A percentile compares a stretch with the other conserved stretches of the same genome.
Conservation (phyloP, 2,113 vertebrate species). For the Sphaerodactylus townsendi region DNA sequence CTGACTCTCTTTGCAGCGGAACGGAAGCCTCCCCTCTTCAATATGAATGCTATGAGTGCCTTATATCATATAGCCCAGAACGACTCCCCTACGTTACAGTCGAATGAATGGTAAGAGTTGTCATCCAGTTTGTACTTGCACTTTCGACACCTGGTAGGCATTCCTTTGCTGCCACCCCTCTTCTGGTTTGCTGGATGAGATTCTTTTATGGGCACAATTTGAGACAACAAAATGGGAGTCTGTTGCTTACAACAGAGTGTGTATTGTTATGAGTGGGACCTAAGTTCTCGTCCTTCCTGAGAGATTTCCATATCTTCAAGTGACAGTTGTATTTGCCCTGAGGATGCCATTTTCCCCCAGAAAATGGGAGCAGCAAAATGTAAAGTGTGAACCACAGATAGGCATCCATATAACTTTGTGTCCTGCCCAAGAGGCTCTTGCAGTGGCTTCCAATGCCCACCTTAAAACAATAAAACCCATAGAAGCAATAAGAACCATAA, state of each 20-base stretch:
- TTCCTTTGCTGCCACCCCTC: background rate
- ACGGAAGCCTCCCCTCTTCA: slow-evolving; percentile 98
- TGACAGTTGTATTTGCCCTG: background rate
- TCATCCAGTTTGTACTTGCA: background rate
- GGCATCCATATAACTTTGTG: background rate
- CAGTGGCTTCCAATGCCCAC: too few relatives aligned
- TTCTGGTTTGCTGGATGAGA: slow-evolving; percentile 17
- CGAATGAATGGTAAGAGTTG: slow-evolving; percentile 91
- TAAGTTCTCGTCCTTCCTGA: background rate
- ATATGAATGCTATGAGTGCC: slow-evolving; percentile 99
- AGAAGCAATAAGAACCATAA: too few relatives aligned
- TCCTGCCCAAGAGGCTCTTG: too few relatives aligned
- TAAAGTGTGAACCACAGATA: background rate
- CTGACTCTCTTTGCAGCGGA: slow-evolving; percentile 82
- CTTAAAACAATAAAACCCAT: too few relatives aligned
- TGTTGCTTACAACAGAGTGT: background rate
- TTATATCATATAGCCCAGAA: slow-evolving; percentile 99
- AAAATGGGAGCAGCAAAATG: too few relatives aligned
- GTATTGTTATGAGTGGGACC: background rate
- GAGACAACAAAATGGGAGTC: background rate
- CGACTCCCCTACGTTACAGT: slow-evolving; percentile 94
- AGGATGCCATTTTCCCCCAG: background rate
- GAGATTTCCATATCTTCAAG: background rate
- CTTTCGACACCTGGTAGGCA: background rate
- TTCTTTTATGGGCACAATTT: background rate